Evolutionary conservation across 2,888 invertebrate genomes (phyloP).

Genomic region (Lochmaea crataegi): DNA sequence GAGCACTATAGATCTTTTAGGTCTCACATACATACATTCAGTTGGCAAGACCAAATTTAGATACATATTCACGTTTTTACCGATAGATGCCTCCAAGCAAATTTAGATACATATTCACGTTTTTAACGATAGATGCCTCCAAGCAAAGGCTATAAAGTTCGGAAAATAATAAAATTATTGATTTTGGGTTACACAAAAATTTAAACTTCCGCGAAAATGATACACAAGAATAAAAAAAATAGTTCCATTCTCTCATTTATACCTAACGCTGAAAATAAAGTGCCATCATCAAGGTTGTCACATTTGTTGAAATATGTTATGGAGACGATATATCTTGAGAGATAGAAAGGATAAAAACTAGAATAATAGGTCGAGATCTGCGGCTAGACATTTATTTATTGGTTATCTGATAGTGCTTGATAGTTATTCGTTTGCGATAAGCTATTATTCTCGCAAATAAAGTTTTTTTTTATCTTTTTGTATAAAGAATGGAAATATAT

Average conservation of each 20-base stretch:
- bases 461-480: constrained; percentile 18
- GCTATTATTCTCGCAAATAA: constrained; percentile 34
- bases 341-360: constrained; percentile 35
- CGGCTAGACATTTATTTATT: constrained; percentile 32
- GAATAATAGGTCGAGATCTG: constrained; percentile 35
- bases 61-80: no score
- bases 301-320: constrained; percentile 37
- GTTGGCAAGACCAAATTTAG: no score
- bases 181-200: neutral
- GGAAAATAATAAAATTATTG: neutral
- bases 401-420: constrained; percentile 33
- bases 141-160: no score
- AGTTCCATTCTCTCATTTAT: constrained; percentile 20
- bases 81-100: no score
- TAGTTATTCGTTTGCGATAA: constrained; percentile 36
- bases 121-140: no score
- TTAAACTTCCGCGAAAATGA: neutral
- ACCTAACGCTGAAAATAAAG: constrained; percentile 31
- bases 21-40: no score
- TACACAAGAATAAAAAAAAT: neutral
- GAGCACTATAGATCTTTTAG: no score
- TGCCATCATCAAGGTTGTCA: constrained; percentile 34
- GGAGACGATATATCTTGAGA: constrained; percentile 31
- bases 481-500: constrained; percentile 15
- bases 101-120: no score